phyloP scores from a whole-genome alignment of 1,140 invertebrate genomes.

The Pteromalus puparum region DNA sequence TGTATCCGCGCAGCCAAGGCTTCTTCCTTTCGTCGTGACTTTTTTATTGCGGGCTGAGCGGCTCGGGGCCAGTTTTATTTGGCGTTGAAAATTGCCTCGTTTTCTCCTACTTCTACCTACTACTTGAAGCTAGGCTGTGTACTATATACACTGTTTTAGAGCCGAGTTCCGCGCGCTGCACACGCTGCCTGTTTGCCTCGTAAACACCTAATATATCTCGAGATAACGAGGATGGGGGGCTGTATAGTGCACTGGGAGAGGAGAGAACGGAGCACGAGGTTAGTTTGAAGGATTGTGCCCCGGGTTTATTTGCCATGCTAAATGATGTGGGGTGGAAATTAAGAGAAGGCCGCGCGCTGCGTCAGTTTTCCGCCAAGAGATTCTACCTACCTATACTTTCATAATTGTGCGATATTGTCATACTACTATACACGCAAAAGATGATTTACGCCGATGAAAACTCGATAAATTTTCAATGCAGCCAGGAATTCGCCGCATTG shows the following conservation, averaged over 20 bases:
- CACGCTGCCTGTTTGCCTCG: conserved; percentile 31
- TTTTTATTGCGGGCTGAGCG: conserved; percentile 10
- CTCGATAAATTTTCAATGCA: not conserved
- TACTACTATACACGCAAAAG: not conserved
- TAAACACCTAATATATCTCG: conserved; percentile 53
- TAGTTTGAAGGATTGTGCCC: conserved; percentile 23
- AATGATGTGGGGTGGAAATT: not conserved
- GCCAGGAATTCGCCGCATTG: no score
- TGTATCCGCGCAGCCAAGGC: conserved; percentile 1
- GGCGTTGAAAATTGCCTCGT: conserved; percentile 49
- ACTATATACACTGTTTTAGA: conserved; percentile 39
- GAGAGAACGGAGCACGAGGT: not conserved
- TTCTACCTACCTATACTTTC: no score
- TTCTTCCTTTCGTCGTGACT: conserved; percentile 10
- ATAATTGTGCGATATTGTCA: no score
- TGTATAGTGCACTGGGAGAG: no score
- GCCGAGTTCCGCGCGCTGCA: conserved; percentile 5
- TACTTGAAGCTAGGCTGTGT: not conserved
- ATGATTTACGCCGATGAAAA: not conserved
- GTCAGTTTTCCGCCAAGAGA: no score
- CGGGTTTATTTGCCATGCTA: conserved; percentile 6
- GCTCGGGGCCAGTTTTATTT: conserved; percentile 36
- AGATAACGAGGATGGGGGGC: conserved; percentile 45
- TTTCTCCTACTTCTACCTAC: conserved; percentile 5
- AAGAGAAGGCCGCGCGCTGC: not conserved